Evolutionary conservation across 1,140 invertebrate genomes (phyloP).

Genomic region (Zophobas morio): DNA sequence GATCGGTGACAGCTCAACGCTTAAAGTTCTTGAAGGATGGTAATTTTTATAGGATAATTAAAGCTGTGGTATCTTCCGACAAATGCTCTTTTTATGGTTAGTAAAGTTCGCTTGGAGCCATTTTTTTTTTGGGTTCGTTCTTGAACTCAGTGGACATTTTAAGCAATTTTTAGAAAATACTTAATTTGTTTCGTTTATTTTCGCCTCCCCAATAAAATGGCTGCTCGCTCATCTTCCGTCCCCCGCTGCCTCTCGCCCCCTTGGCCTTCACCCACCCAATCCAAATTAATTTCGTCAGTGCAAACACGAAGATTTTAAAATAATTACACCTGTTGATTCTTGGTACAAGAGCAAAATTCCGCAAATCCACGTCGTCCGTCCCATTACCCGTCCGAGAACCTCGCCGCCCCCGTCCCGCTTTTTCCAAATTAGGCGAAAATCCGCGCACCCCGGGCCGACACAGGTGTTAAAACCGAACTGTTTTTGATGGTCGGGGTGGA

Average conservation of each 20-base stretch:
- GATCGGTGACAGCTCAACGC: conserved; percentile 4
- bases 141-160: too few relatives aligned
- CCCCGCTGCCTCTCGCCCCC: too few relatives aligned
- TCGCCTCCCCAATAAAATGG: too few relatives aligned
- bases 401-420: too few relatives aligned
- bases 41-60: too few relatives aligned
- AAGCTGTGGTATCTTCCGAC: not conserved
- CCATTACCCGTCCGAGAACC: not conserved
- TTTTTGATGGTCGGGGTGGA: conserved; percentile 8
- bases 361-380: conserved; percentile 6
- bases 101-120: too few relatives aligned
- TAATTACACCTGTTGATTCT: conserved; percentile 28
- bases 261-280: too few relatives aligned
- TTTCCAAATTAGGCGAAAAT: not conserved
- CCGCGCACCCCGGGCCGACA: not conserved
- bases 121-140: too few relatives aligned
- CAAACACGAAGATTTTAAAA: conserved; percentile 24
- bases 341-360: conserved; percentile 11
- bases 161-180: too few relatives aligned
- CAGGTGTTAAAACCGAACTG: conserved; percentile 12
- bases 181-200: too few relatives aligned
- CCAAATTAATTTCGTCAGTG: conserved; percentile 15
- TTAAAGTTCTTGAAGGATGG: not conserved
- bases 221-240: too few relatives aligned
- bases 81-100: not conserved